These are phyloP conservation scores for Ciconia maguari DNA, from an alignment of 2,113 vertebrate genomes.

Conservation along the genomic window DNA sequence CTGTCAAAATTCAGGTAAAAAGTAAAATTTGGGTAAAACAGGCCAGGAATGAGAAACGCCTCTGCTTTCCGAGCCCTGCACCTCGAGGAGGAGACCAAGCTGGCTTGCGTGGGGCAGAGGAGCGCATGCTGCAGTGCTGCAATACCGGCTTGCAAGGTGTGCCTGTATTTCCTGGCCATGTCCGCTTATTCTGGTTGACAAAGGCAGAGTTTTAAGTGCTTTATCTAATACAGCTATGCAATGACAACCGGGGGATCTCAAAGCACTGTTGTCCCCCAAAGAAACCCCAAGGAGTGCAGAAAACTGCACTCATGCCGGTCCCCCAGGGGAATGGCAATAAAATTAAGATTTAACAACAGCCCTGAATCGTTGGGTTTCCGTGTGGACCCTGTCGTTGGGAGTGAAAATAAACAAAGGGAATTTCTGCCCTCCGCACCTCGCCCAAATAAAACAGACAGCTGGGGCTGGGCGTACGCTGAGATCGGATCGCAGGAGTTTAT, in stretches of 20 bases:
- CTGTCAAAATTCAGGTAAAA: background rate
- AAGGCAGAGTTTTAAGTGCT: background rate
- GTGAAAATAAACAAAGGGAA: background rate
- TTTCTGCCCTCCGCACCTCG: background rate
- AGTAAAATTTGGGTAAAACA: background rate
- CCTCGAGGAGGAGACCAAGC: background rate
- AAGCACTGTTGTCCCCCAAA: background rate
- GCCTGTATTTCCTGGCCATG: background rate
- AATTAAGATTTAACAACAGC: background rate
- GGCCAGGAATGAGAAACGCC: background rate
- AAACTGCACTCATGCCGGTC: accelerated
- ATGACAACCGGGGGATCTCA: background rate
- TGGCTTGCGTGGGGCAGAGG: background rate
- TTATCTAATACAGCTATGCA: background rate
- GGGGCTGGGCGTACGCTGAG: background rate
- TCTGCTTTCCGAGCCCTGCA: background rate
- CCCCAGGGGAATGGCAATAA: accelerated
- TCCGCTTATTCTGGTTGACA: background rate
- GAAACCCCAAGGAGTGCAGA: background rate
- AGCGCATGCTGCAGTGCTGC: background rate
- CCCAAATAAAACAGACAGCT: background rate
- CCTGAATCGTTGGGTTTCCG: background rate
- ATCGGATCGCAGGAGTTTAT: background rate
- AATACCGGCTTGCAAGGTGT: background rate
- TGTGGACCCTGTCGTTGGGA: accelerated